A percentile compares a stretch with the other conserved stretches of the same genome.
These are phyloP conservation scores for Typhlomys cinereus DNA, from an alignment of 2,113 vertebrate species.

Conservation along the genomic window DNA sequence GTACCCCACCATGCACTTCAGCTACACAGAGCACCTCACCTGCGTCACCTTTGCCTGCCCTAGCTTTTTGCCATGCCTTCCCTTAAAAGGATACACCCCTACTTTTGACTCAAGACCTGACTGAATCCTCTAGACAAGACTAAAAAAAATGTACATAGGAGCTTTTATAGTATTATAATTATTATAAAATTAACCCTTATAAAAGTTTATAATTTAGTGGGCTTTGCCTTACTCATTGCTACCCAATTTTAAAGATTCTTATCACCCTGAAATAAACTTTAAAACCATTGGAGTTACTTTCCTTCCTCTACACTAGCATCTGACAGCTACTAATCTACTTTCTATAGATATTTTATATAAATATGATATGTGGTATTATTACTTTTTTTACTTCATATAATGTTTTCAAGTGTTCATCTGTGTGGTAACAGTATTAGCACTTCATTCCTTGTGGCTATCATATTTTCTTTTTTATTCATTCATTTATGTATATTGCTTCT, in stretches of 20 bases:
- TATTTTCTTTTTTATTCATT: background rate
- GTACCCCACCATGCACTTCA: background rate
- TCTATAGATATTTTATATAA: background rate
- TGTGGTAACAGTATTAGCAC: background rate
- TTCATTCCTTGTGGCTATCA: background rate
- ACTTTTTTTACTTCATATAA: background rate
- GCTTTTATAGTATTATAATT: no score
- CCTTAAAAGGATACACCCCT: background rate
- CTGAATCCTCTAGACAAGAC: background rate
- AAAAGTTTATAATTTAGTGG: background rate
- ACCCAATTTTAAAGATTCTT: background rate
- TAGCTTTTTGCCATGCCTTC: background rate
- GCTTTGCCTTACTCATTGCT: background rate
- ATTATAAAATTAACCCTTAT: background rate
- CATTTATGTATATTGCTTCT: background rate
- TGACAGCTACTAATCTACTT: background rate
- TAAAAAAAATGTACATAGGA: background rate
- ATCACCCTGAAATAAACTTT: background rate
- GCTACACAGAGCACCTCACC: background rate
- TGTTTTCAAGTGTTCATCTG: background rate
- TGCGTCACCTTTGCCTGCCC: background rate
- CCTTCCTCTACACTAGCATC: background rate
- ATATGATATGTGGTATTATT: background rate
- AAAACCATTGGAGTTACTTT: background rate
- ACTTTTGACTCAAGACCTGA: background rate